Evolutionary conservation across 2,113 vertebrate species (phyloP), one percentile per base, ranked within the genome.

Genomic region (Merops nubicus): DNA sequence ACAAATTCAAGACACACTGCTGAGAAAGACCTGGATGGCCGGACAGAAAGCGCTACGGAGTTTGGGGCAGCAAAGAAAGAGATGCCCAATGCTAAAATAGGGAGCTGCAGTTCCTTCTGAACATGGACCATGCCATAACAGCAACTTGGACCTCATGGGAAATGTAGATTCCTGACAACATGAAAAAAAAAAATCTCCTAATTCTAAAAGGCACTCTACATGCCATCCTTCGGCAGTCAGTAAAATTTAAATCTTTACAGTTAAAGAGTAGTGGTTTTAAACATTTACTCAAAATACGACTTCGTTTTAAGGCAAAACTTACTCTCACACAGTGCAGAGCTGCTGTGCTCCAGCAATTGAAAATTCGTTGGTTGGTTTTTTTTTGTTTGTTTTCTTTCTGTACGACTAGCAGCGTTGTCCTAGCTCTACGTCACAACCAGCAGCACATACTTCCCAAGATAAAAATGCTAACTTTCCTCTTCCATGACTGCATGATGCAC

Each of bases 381-480:
- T 9, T 60, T 36, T 60, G 57, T 36, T 68, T 31, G 17, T 20
- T 63, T 29, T 29, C 15, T 74, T 19, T 3, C 22, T 59, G 17
- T 19, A 23, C 16, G 36, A 79, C 5, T 20, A 68, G 38, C 38
- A 96, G 43, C 45, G 50, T 22, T 85, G 42, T 65, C 51, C 91
- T 59, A 96, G 54, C 45, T 62, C 28, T 65, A 48, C 12, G 29
- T 85, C 81, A 89, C 48, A 93, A 93, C 25, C 36, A 65, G 73
- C 28, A 57, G 57, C 15, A 90, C 36, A 16, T 80, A 72, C 59
- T 96, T 91, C 67, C 57, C 70, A 67, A 83, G 95, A 89, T 56
- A 85, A 96, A 95, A 96, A 92, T 15, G 65, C 42, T 70, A 72
- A 47, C 77, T 94, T 97, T 97, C 89, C 78, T 93, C 91, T 96